Base-by-base conservation (phyloP, 2,888 invertebrate species). In the Tethea ocularis region DNA sequence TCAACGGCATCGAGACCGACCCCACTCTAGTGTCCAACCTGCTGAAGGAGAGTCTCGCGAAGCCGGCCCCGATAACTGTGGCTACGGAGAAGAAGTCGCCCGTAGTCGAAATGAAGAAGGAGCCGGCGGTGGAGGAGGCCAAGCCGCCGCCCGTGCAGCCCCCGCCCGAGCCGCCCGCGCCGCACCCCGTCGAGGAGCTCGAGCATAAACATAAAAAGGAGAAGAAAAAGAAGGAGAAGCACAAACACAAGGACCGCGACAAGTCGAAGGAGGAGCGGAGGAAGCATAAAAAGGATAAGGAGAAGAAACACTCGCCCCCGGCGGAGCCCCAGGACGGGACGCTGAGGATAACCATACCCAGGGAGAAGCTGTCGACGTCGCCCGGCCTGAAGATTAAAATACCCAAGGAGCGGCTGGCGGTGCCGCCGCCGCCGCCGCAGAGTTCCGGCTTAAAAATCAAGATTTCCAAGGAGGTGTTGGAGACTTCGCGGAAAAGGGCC, bases 211-310 rank as follows among this genome's bases (percentile, higher is more conserved):
- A 87, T 62, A 91, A 91, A 67, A 89, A 93, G 77, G 96, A 96
- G 73, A 96, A 96, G 85, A 96, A 96, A 82, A 96, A 96, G 79
- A 96, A 96, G 77, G 96, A 96, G 72, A 96, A 96, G 83, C 96
- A 96, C 77, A 96, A 96, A 89, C 95, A 96, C 80, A 96, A 96
- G 84, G 95, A 96, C 75, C 95, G 96, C 67, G 95, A 96, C 74
- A 96, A 96, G 82, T 95, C 95, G 1, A 95, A 95, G 62, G 95
- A 95, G 68, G 96, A 96, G 63, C 91, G 95, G 24, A 96, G 96
- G 75, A 96, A 96, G 82, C 95, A 96, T 70, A 96, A 96, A 77
- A 96, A 96, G 74, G 94, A 95, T 57, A 94, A 94, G 64, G 94
- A 94, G 3, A 81, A 90, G 65, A 84, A 87, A 59, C 80, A 71